Evolutionary conservation across 2,113 vertebrate species (phyloP), one percentile per base, ranked within the genome.

Genomic region (Tretioscincus oriximinensis): DNA sequence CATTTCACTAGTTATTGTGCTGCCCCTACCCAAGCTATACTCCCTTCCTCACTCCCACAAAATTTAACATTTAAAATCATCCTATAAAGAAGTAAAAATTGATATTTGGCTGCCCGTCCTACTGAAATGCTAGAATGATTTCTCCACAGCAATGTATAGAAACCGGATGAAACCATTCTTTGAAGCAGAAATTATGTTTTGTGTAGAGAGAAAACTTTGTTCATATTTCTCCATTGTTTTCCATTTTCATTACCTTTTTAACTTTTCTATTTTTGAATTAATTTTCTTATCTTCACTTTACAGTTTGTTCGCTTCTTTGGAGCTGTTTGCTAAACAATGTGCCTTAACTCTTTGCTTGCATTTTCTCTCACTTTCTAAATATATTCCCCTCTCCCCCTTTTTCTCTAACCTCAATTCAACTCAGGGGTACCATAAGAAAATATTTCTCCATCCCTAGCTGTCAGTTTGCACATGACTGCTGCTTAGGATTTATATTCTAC

Each of bases 361-460:
- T 77, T 10, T 3, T 79, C 60, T 81, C 31, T 67, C 60, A 54
- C 81, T 78, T 0, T 0, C 45, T 68, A 63, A 81, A 68, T 68
- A 75, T 41, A 68, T 74, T 60, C 75, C 60, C 49, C 45, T 74
- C 2, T 28, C 22, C 64, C 61, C 71, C 68, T 76, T n/a, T 60
- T 35, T 22, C 0, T 31, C 64, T 58, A 73, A 58, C 54, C 16
- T 58, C 54, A 12, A 45, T 80, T 84, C 61, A 81, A 78, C 3
- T 0, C 58, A 26, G 69, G 80, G 58, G 49, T 54, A 49, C 49
- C 20, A 80, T 69, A 0, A 0, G 12, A 1, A n/a, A 0, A 0
- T 71, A 73, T 69, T 73, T 65, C 47, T 12, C 26, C 21, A 3
- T 10, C 7, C 18, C 29, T 51, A 1, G 20, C 12, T 22, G 22